phyloP scores from a whole-genome alignment of 1,140 invertebrate genomes.

The Pararge aegeria region DNA sequence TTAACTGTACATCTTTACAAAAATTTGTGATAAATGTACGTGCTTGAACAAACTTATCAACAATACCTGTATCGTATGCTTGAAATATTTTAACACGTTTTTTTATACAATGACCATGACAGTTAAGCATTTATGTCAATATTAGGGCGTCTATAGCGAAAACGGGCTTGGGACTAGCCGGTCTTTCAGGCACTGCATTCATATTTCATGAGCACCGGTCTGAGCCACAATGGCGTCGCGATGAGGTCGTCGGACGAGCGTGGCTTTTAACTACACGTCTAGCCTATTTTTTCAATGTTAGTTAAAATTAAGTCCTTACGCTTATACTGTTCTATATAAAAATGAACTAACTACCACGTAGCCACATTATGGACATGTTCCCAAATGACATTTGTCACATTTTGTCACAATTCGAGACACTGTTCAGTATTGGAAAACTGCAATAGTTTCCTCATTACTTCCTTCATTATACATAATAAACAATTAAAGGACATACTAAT shows the following conservation, averaged over 20 bases:
- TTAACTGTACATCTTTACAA: too few species aligned
- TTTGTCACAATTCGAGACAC: too few species aligned
- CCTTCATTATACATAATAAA: too few species aligned
- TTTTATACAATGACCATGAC: constrained; percentile 30
- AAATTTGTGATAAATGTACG: too few species aligned
- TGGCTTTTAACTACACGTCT: constrained; percentile 43
- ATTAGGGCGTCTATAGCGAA: constrained; percentile 42
- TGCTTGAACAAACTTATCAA: too few species aligned
- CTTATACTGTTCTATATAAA: background rate
- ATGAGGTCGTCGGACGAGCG: constrained; percentile 65
- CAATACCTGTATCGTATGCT: too few species aligned
- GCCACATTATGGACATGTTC: background rate
- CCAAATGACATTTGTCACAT: too few species aligned
- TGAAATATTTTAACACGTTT: constrained; percentile 3
- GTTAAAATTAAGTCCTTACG: background rate
- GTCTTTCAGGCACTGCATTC: constrained; percentile 67
- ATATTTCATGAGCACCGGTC: constrained; percentile 72
- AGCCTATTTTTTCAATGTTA: constrained; percentile 23
- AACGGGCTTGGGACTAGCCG: constrained; percentile 41
- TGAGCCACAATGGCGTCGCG: constrained; percentile 66
- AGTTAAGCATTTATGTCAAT: constrained; percentile 40
- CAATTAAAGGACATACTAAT: too few species aligned
- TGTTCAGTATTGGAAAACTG: too few species aligned
- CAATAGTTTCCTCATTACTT: too few species aligned
- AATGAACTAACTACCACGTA: too few species aligned